Conservation (phyloP, 2,888 invertebrate genomes). For the Lysandra coridon region DNA sequence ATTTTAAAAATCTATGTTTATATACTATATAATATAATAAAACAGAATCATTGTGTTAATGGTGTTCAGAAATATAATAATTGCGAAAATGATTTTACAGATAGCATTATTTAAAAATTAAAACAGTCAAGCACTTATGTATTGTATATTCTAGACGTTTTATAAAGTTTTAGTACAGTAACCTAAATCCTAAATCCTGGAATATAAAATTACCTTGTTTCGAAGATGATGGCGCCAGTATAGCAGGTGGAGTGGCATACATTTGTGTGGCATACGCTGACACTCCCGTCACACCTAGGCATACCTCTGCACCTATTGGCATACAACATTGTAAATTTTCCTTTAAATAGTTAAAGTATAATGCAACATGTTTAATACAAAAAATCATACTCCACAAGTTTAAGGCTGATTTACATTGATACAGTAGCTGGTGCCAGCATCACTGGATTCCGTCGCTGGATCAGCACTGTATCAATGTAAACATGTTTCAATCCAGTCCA, state of each 20-base stretch:
- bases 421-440: too few species aligned
- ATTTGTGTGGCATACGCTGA: slow-evolving; percentile 79
- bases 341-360: background rate
- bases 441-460: too few species aligned
- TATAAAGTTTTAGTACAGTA: background rate
- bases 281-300: slow-evolving; percentile 46
- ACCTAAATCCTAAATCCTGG: background rate
- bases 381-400: background rate
- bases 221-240: slow-evolving; percentile 75
- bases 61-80: too few species aligned
- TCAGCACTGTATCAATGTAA: too few species aligned
- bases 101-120: too few species aligned
- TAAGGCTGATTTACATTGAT: background rate
- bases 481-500: too few species aligned
- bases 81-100: too few species aligned
- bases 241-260: slow-evolving; percentile 83
- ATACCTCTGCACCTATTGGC: slow-evolving; percentile 50
- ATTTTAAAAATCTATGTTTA: too few species aligned
- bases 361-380: too few species aligned
- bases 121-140: background rate
- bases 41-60: too few species aligned
- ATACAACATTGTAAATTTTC: slow-evolving; percentile 7
- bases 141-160: background rate
- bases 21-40: too few species aligned
- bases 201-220: slow-evolving; percentile 59